Conservation (phyloP, 2,888 invertebrate species). For the Flabesymbios commensalis region DNA sequence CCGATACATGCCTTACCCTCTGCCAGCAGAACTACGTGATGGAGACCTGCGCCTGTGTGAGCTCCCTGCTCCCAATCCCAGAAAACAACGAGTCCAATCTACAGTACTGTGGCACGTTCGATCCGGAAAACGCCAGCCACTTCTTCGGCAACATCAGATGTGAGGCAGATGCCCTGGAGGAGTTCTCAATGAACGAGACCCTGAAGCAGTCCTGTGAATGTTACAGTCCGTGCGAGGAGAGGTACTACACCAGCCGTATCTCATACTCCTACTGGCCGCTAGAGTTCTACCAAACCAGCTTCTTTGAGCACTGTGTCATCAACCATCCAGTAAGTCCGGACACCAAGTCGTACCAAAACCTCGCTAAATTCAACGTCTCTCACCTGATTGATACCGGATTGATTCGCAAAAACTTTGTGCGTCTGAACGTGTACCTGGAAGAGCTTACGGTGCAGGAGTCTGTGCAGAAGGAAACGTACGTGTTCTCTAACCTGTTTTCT, state of each 20-base stretch:
- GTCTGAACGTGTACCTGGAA: conserved; percentile 18
- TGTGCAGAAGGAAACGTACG: conserved; percentile 15
- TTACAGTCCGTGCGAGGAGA: conserved; percentile 1
- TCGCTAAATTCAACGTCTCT: conserved; percentile 5
- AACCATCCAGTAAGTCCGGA: background rate
- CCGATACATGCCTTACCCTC: conserved; percentile 9
- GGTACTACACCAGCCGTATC: background rate
- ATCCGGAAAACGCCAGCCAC: background rate
- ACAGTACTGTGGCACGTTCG: conserved; percentile 9
- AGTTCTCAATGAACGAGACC: background rate
- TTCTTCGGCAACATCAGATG: conserved; percentile 3
- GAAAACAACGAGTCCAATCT: background rate
- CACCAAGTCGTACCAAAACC: conserved; percentile 12
- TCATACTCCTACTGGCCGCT: conserved; percentile 16
- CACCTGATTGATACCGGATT: conserved; percentile 5
- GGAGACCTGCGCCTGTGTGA: conserved; percentile 1
- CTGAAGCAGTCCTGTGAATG: background rate
- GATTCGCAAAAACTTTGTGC: conserved; percentile 17
- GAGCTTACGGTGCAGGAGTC: conserved; percentile 10
- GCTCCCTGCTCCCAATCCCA: conserved; percentile 2
- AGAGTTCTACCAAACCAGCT: conserved; percentile 3
- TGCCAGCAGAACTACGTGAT: conserved; percentile 13
- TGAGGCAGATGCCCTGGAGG: background rate
- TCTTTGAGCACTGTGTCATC: conserved; percentile 4
- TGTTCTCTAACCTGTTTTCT: conserved; percentile 12